These are phyloP conservation scores for Zaprionus inermis DNA, from an alignment of 1,140 invertebrate species.

Conservation along the genomic window DNA sequence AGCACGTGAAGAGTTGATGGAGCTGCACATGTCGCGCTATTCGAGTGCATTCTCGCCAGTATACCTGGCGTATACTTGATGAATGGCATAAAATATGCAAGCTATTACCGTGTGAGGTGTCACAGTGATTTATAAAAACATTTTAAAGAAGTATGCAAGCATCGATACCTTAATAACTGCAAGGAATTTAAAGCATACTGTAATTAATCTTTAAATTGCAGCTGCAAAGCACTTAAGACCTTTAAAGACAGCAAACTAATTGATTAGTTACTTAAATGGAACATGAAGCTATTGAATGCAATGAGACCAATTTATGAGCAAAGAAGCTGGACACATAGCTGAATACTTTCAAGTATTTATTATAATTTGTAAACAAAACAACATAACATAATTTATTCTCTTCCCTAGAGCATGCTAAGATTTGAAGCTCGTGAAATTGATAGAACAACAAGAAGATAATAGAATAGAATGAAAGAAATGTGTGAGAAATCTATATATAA, in stretches of 20 bases:
- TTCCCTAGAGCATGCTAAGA: too few relatives aligned
- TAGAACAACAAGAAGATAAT: background rate
- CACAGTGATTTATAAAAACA: background rate
- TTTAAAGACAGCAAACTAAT: background rate
- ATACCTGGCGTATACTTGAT: background rate
- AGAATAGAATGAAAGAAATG: background rate
- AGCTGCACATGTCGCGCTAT: background rate
- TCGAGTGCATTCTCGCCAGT: background rate
- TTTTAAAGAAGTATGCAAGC: background rate
- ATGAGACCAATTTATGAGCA: background rate
- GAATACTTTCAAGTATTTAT: too few relatives aligned
- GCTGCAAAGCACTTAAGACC: too few relatives aligned
- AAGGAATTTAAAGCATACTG: too few relatives aligned
- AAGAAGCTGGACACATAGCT: too few relatives aligned
- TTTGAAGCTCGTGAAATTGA: too few relatives aligned
- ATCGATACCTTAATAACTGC: too few relatives aligned
- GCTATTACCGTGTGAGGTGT: background rate
- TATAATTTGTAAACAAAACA: too few relatives aligned
- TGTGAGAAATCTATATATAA: background rate
- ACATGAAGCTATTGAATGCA: background rate
- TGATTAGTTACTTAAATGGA: too few relatives aligned
- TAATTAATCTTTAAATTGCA: too few relatives aligned
- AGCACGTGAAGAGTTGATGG: conserved; percentile 4
- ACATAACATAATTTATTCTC: background rate
- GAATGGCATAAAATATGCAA: background rate